Base-by-base conservation (phyloP, 2,888 invertebrate species). In the Plagiodera versicolora region DNA sequence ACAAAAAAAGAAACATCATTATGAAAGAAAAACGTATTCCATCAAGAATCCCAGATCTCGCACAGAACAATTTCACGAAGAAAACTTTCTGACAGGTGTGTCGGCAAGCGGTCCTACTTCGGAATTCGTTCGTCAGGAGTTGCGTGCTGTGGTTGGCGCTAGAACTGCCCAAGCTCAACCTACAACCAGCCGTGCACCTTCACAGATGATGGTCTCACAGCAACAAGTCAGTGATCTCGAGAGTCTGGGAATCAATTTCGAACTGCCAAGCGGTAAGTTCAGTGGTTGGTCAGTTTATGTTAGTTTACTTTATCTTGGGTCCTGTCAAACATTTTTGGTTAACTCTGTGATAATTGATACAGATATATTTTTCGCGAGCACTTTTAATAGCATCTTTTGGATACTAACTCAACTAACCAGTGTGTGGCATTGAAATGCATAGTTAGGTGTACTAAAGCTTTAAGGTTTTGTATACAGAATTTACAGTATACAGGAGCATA, bases 71-170 rank as follows among this genome's bases (percentile, higher is more conserved):
- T 2, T 24, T 24, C 24, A 24, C 24, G 24, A 24, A 24, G 47
- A 49, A 53, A 57, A 59, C 53, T 11, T 20, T 58, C 48, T 62
- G 56, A 63, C 70, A 78, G 79, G 82, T 83, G 87, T 85, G 73
- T 81, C 81, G 61, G 82, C 85, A 83, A 74, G 85, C 84, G 75
- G 87, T 78, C 86, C 88, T 62, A 79, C 80, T 28, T 92, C 94
- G 53, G 95, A 95, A 82, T 95, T 90, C 81, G 95, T 95, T 70
- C 88, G 94, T 75, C 94, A 95, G 82, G 94, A 95, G 81, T 83
- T 96, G 74, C 86, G 95, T 71, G 93, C 94, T 51, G 89, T 92
- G 66, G 94, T 95, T 61, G 94, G 91, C 69, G 93, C 92, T 56
- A 86, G 95, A 74, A 90, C 91, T 35, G 80, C 80, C 30, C 78